phyloP scores from a whole-genome alignment of 2,113 vertebrate genomes.

The Thryonomys swinderianus region DNA sequence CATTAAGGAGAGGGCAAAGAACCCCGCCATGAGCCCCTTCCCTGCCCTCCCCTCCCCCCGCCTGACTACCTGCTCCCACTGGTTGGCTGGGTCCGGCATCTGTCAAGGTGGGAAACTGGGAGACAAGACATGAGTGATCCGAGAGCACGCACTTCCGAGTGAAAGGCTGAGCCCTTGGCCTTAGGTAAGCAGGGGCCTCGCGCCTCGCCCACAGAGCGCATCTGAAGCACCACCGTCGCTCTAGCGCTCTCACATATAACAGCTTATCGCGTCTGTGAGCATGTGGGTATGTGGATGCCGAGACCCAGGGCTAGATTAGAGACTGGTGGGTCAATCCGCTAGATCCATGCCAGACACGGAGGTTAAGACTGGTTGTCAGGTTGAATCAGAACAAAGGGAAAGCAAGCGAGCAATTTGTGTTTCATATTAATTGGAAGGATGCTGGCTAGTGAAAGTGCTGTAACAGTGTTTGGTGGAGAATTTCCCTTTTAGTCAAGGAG shows the following conservation, averaged over 20 bases:
- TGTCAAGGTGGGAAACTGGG: neutral
- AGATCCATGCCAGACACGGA: neutral
- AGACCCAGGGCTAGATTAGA: conserved; percentile 61
- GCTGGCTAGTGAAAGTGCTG: neutral
- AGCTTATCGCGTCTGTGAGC: neutral
- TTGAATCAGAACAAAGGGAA: neutral
- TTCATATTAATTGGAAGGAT: neutral
- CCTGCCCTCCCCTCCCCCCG: neutral
- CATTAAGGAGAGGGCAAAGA: neutral
- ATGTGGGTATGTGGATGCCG: neutral
- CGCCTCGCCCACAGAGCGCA: conserved; percentile 45
- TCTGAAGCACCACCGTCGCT: neutral
- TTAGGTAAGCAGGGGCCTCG: conserved; percentile 25
- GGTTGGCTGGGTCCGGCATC: neutral
- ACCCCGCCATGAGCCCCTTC: neutral
- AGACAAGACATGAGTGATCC: neutral
- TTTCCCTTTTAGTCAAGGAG: conserved; percentile 17
- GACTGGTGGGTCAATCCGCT: conserved; percentile 43
- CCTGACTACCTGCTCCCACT: neutral
- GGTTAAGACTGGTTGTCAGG: conserved; percentile 27
- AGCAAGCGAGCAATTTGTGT: conserved; percentile 15
- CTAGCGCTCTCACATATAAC: neutral
- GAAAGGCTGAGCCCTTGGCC: neutral
- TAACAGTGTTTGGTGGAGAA: neutral
- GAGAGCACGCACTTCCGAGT: neutral